Evolutionary conservation across 2,113 vertebrate species (phyloP), one percentile per base, ranked within the genome.

Genomic region (Lycaon pictus): DNA sequence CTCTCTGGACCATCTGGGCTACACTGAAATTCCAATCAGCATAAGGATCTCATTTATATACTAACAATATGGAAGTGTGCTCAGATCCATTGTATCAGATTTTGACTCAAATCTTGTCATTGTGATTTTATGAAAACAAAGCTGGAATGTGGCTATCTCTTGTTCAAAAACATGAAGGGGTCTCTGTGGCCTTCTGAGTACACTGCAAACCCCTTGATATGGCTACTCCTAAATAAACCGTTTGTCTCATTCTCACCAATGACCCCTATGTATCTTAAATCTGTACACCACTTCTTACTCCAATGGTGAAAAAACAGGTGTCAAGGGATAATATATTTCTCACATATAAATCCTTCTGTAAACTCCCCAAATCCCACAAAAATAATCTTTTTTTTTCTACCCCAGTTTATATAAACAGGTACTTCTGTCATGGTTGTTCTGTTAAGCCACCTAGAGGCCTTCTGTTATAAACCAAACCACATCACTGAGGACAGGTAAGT

Each of bases 1-100:
- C 82, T 27, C 35, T 92, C 60, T 69, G 91, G 69, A 15, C 17
- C 35, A 77, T 55, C 19, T 72, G n/a, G n/a, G 43, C 69, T 55
- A 58, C n/a, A 82, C 48, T 79, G 72, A 86, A 91, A 93, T 89
- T 77, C 51, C 77, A 72, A 43, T 95, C 65, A 89, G 17, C 9
- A 29, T 58, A 84, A 77, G 67, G 16, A 69, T 91, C 37, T 51
- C n/a, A 56, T 81, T 95, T 53, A 67, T 82, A 85, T 43, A 94
- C 48, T 11, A 88, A 86, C 19, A 56, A 11, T 29, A 82, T 19
- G 32, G 48, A 85, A 51, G 15, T 65, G 5, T 91, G 9, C 16
- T 81, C n/a, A 63, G 29, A 81, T 29, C 10, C 48, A 62, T 12
- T 63, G 0, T 17, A 69, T 27, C 93, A 15, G 27, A 77, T 69